Evolutionary conservation across 2,113 vertebrate genomes (phyloP), one percentile per base, ranked within the genome.

Genomic region (Antechinus stuartii): DNA sequence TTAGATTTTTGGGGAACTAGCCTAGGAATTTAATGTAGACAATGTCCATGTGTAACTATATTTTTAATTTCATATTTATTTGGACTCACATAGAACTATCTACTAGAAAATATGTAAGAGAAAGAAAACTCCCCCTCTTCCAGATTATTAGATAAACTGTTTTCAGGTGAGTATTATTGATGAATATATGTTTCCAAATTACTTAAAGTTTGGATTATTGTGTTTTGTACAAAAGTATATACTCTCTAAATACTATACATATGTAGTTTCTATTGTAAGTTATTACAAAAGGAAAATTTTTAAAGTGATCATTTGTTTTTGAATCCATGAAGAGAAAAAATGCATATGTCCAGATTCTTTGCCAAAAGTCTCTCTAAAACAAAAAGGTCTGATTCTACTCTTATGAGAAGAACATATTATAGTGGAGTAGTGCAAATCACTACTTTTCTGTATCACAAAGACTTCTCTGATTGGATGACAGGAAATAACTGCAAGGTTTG

Each of bases 261-360:
- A n/a, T 49, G 42, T 30, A 94, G 90, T 3, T 90, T 94, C 91
- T 95, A 90, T 46, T 96, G 90, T 90, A 56, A 52, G 35, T 16
- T 22, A 1, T 93, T 92, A n/a, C 57, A 53, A 52, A 68, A 56
- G 95, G 76, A 35, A 50, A 8, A 90, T 42, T 91, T 94, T 89
- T 24, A 35, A 89, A 54, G 47, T 55, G 8, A 46, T 30, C 56
- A 25, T 27, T 55, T 89, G 4, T 0, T 56, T 94, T 19, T 90
- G 1, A 91, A 22, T 89, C 76, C 30, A 0, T 56, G 16, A 25
- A 49, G 49, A n/a, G n/a, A 46, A 25, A 49, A 22, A 53, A 2
- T 90, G 4, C 61, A 22, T n/a, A 30, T 35, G 24, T 61, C 94
- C 94, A 93, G 27, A 92, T 94, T 96, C 42, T 55, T 90, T 50